Evolutionary conservation across 2,888 invertebrate genomes (phyloP), one percentile per base, ranked within the genome.

Genomic region (Polydrusus tereticollis): DNA sequence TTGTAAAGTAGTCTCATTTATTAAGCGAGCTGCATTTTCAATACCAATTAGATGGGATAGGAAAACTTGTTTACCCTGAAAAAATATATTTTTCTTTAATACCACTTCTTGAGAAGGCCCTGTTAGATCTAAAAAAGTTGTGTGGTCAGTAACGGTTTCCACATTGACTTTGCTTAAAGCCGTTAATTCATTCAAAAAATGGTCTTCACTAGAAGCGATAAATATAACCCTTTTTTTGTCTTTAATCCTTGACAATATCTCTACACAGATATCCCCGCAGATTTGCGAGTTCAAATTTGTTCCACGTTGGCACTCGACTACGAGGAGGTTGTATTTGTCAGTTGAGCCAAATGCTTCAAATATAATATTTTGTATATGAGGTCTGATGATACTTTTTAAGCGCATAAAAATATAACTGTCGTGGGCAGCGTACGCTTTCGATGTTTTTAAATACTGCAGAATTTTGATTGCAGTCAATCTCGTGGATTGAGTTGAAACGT

Each of bases 371-470:
- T 58, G 45, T 12, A 43, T 68, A 59, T 72, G 18, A 6, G 23
- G n/a, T 16, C 41, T 43, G 5, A 59, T n/a, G 0, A 69, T 8
- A 33, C 58, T 69, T 21, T 45, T 65, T 3, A 69, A 20, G 2
- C 43, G 60, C 33, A 72, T 29, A 65, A 72, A 72, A 36, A 74
- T 60, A 14, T 36, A 69, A 62, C 74, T 72, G 41, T 74, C 74
- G 3, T 60, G 59, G 1, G 14, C 16, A 1, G 21, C 10, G 20
- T 21, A 72, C 1, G 43, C 7, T 5, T 55, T 14, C 1, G n/a
- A n/a, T 10, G 26, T n/a, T 45, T 38, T n/a, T 33, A 74, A 50
- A 12, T 10, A 47, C 26, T 74, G 68, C 5, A 69, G 33, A 20
- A 74, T 12, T 29, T 74, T 64, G 26, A 69, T 65, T 0, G 74